Evolutionary conservation across 2,797 vertebrate genomes (phyloP), one percentile per base, ranked within the genome.

Genomic region (Syngnathus acus): DNA sequence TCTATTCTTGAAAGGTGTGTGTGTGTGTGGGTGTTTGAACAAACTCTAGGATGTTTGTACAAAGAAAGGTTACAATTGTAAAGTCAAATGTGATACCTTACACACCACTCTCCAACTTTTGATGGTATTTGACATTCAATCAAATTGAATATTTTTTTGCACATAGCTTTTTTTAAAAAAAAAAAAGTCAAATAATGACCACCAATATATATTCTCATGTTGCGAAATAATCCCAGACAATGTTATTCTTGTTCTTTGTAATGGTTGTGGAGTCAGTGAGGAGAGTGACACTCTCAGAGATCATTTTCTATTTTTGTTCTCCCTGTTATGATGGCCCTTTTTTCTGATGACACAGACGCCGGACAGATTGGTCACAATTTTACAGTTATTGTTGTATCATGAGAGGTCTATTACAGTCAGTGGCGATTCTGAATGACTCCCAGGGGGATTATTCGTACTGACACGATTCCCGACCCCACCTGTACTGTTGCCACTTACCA

Each of bases 51-150:
- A 68, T 51, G 64, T 42, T 53, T 62, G n/a, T 19, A 23, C 60
- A 50, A 57, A 54, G 42, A 71, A 84, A 80, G 72, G 76, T 82
- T 76, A 70, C 9, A 19, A 75, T 69, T 76, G 50, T 67, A 62
- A 81, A 78, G 69, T 80, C 68, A 73, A 78, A 74, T 76, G 45
- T 67, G 58, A 66, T 53, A 48, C 54, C 23, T 51, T 16, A 42
- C 47, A 63, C 39, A 51, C 42, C 62, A 32, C 48, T 64, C 14
- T 38, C 55, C 21, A 45, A 17, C 0, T 37, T 74, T 42, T 11
- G 21, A 64, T 66, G 50, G 32, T 39, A 60, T 58, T 37, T 39
- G 37, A 37, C 55, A 38, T 37, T 38, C 7, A 40, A 21, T 53
- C n/a, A 23, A 4, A 50, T 9, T n/a, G 19, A 50, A n/a, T 21